Evolutionary conservation across 2,888 invertebrate genomes (phyloP).

Genomic region (Lepidochrysops patricia): DNA sequence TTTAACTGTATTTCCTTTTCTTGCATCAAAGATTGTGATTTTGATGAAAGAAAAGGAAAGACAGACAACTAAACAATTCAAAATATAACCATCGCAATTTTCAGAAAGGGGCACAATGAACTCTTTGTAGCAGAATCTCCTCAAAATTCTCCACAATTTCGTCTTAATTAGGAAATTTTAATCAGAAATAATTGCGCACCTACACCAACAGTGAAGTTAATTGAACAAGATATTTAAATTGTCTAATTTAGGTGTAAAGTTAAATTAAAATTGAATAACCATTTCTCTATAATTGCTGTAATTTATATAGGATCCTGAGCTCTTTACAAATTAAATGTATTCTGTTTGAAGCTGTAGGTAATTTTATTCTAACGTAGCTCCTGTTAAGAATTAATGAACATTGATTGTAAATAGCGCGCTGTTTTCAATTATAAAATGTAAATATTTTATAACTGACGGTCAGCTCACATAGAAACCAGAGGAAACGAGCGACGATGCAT

Average conservation of each 20-base stretch:
- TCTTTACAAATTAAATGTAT: slow-evolving; percentile 13
- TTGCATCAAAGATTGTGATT: no score
- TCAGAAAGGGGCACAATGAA: not conserved
- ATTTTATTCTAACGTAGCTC: slow-evolving; percentile 3
- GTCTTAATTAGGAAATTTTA: not conserved
- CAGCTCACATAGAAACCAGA: no score
- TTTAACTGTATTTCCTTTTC: no score
- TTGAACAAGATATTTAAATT: slow-evolving; percentile 5
- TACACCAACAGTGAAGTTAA: not conserved
- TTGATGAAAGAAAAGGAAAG: no score
- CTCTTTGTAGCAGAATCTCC: not conserved
- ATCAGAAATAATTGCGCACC: not conserved
- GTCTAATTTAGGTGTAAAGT: slow-evolving; percentile 18
- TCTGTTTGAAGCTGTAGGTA: slow-evolving; percentile 9
- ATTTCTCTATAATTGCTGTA: slow-evolving; percentile 22
- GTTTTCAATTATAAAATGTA: slow-evolving; percentile 4
- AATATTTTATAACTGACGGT: not conserved
- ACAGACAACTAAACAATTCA: no score
- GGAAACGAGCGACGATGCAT: no score
- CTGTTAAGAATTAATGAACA: not conserved
- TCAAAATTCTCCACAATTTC: not conserved
- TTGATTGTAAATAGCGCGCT: not conserved
- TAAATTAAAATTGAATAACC: slow-evolving; percentile 20
- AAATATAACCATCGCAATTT: no score
- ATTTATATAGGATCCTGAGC: slow-evolving; percentile 17